A percentile compares a stretch with the other conserved stretches of the same genome.
Conservation (phyloP, 1,140 invertebrate genomes). For the Cyrtorhinus lividipennis region DNA sequence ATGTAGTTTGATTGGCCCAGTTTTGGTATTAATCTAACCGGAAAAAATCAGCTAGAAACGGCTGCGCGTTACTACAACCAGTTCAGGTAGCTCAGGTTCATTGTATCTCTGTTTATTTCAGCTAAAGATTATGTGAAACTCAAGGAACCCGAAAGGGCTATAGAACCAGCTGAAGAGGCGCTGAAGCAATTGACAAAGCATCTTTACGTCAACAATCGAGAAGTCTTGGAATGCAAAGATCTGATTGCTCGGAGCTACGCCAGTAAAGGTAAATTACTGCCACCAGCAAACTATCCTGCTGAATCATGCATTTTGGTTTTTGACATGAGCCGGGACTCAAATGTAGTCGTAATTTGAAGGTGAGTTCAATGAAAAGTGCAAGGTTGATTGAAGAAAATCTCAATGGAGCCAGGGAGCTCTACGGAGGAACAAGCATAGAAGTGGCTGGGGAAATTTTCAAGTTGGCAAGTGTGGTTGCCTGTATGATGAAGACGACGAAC, state of each 20-base stretch:
- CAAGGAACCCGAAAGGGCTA: slow-evolving; percentile 30
- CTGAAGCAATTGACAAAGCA: slow-evolving; percentile 30
- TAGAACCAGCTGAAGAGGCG: slow-evolving; percentile 32
- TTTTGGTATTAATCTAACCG: no score
- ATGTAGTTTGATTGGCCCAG: no score
- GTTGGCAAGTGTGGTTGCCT: background rate
- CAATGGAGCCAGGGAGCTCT: background rate
- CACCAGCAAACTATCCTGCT: background rate
- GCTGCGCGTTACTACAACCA: no score
- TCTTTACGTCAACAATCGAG: slow-evolving; percentile 35
- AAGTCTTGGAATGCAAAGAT: slow-evolving; percentile 34
- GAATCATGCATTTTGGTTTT: background rate
- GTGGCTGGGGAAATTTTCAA: slow-evolving; percentile 4
- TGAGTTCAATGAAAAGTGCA: background rate
- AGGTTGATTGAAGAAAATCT: background rate
- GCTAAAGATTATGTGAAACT: slow-evolving; percentile 24
- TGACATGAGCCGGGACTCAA: background rate
- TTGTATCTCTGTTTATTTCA: slow-evolving; percentile 22
- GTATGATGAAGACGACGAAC: slow-evolving; percentile 1
- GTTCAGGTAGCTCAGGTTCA: no score
- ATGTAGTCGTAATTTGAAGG: no score
- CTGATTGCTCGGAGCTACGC: slow-evolving; percentile 37
- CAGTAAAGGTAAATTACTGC: background rate
- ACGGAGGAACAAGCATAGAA: slow-evolving; percentile 3
- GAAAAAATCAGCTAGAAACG: no score